Conservation (phyloP, 2,888 invertebrate species). For the Hypomecis punctinalis region DNA sequence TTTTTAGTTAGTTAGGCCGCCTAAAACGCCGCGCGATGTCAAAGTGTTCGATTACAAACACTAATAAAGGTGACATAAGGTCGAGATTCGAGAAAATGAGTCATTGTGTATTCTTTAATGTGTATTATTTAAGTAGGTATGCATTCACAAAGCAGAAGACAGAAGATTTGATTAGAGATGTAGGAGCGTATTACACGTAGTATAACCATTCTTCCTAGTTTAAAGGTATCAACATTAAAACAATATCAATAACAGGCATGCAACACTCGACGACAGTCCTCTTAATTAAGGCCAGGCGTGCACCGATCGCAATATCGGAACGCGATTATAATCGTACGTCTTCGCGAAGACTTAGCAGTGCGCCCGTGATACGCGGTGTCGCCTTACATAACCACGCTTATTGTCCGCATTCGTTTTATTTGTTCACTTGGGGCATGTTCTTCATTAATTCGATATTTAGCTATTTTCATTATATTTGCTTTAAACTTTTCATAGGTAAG, state of each 20-base stretch:
- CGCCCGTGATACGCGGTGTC: slow-evolving; percentile 76
- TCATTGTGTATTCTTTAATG: too few species aligned
- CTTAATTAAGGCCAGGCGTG: slow-evolving; percentile 82
- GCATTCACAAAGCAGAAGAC: too few species aligned
- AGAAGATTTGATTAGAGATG: too few species aligned
- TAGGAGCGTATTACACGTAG: too few species aligned
- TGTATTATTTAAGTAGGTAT: too few species aligned
- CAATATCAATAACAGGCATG: slow-evolving; percentile 2
- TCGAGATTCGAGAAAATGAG: too few species aligned
- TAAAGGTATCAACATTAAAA: background rate
- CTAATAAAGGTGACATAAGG: too few species aligned
- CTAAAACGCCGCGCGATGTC: too few species aligned
- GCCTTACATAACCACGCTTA: slow-evolving; percentile 72
- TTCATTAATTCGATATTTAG: slow-evolving; percentile 4
- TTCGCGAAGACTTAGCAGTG: slow-evolving; percentile 79
- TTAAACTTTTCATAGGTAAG: background rate
- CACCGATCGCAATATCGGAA: slow-evolving; percentile 83
- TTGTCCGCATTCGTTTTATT: slow-evolving; percentile 39
- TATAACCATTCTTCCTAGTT: too few species aligned
- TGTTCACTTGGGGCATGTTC: slow-evolving; percentile 19
- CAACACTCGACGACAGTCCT: slow-evolving; percentile 28
- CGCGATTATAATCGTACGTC: slow-evolving; percentile 85
- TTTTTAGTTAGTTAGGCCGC: too few species aligned
- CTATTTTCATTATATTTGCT: background rate
- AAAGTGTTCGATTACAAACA: too few species aligned